These are phyloP conservation scores for Thalassophryne amazonica DNA, from an alignment of 2,797 vertebrate genomes.

Conservation along the genomic window DNA sequence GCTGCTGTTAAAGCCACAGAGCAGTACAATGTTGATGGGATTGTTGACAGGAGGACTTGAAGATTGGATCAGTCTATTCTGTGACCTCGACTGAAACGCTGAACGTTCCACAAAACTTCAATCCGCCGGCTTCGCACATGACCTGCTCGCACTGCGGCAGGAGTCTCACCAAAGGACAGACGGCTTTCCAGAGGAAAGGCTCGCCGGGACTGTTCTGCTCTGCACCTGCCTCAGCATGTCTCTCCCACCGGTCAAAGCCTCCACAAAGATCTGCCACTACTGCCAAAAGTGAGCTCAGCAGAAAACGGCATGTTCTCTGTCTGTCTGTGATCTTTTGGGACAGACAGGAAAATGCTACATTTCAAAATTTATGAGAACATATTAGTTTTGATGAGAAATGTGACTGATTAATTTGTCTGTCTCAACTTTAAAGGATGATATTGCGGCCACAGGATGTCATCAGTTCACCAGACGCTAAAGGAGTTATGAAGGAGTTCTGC, in stretches of 20 bases:
- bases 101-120: slow-evolving; percentile 47
- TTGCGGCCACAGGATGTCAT: slow-evolving; percentile 89
- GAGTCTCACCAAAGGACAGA: slow-evolving; percentile 92
- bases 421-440: slow-evolving; percentile 79
- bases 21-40: too few relatives aligned
- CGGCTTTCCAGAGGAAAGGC: slow-evolving; percentile 96
- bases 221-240: slow-evolving; percentile 86
- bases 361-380: too few relatives aligned
- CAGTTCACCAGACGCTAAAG: slow-evolving; percentile 84
- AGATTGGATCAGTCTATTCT: slow-evolving; percentile 95
- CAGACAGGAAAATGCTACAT: too few relatives aligned
- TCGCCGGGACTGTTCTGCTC: slow-evolving; percentile 95
- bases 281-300: slow-evolving; percentile 86
- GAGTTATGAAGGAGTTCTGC: slow-evolving; percentile 90
- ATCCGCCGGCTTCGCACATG: slow-evolving; percentile 64
- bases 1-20: too few relatives aligned
- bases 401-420: too few relatives aligned
- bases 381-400: too few relatives aligned
- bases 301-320: neutral
- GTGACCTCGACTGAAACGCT: slow-evolving; percentile 71
- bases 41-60: slow-evolving; percentile 84
- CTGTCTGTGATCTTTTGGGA: neutral
- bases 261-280: slow-evolving; percentile 84
- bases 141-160: slow-evolving; percentile 91
- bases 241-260: slow-evolving; percentile 5